Percentiles rank a stretch among this genome's conserved stretches.
These are phyloP conservation scores for Eublepharis macularius DNA, from an alignment of 2,113 vertebrate species.

Conservation along the genomic window DNA sequence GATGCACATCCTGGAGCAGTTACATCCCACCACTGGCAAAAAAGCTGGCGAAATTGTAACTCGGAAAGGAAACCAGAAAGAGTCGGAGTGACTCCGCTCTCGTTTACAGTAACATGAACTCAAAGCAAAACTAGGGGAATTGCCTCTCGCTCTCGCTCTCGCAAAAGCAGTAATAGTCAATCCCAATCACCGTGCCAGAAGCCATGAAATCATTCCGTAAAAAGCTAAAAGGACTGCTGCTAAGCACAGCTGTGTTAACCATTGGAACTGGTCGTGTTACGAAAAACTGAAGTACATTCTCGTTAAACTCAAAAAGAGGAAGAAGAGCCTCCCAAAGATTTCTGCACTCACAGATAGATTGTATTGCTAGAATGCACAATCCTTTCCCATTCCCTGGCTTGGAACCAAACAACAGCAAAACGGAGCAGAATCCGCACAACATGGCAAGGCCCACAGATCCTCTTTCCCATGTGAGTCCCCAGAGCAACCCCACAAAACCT, in stretches of 20 bases:
- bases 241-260: conserved; percentile 40
- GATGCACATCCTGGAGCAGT: not conserved
- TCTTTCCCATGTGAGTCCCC: no score
- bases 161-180: conserved; percentile 45
- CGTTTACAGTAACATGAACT: conserved; percentile 8
- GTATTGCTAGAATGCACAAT: not conserved
- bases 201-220: conserved; percentile 38
- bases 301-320: conserved; percentile 39
- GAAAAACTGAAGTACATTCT: conserved; percentile 33
- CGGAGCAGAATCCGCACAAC: no score
- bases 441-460: no score
- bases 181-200: conserved; percentile 29
- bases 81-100: not conserved
- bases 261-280: not conserved
- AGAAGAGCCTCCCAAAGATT: conserved; percentile 24
- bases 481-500: no score
- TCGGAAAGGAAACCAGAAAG: not conserved
- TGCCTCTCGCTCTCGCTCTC: not conserved
- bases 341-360: not conserved
- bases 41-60: not conserved
- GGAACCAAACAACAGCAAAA: no score
- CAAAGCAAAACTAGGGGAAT: conserved; percentile 27
- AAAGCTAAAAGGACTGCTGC: conserved; percentile 30
- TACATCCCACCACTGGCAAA: not conserved
- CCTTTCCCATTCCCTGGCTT: not conserved